A percentile compares a stretch with the other conserved stretches of the same genome.
Evolutionary conservation across 1,140 invertebrate species (phyloP).

Genomic region (Drosophila pandora): DNA sequence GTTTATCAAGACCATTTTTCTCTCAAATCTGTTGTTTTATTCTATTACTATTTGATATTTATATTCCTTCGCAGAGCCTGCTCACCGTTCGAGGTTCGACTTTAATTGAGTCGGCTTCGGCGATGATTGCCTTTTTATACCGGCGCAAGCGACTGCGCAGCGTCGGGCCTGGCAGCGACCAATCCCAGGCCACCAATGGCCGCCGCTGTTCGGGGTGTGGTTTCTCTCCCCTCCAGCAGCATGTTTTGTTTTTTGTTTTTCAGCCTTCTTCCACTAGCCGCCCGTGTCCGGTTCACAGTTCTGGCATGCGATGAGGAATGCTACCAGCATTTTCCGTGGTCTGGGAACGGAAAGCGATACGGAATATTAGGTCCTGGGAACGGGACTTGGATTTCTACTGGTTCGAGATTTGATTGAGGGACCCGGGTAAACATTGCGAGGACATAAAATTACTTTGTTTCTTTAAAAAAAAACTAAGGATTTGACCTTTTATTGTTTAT

Average conservation of each 20-base stretch:
- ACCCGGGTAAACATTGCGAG: too few relatives aligned
- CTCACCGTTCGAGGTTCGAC: slow-evolving; percentile 66
- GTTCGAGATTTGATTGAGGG: not conserved
- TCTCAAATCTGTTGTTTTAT: slow-evolving; percentile 1
- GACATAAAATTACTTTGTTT: too few relatives aligned
- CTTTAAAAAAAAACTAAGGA: too few relatives aligned
- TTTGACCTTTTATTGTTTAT: too few relatives aligned
- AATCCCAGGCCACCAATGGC: slow-evolving; percentile 74
- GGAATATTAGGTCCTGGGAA: slow-evolving; percentile 23
- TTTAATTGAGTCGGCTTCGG: slow-evolving; percentile 82
- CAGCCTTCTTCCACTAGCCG: slow-evolving; percentile 23
- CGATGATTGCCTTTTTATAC: slow-evolving; percentile 84
- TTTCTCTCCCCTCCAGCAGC: slow-evolving; percentile 4
- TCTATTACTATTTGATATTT: slow-evolving; percentile 13
- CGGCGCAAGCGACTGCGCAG: slow-evolving; percentile 60
- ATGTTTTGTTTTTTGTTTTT: too few relatives aligned
- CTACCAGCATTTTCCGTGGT: slow-evolving; percentile 35
- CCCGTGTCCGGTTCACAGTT: slow-evolving; percentile 36
- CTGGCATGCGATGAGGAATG: not conserved
- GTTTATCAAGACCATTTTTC: slow-evolving; percentile 55
- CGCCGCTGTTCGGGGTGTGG: slow-evolving; percentile 44
- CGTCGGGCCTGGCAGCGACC: slow-evolving; percentile 52
- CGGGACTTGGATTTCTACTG: not conserved
- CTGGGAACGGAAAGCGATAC: slow-evolving; percentile 1
- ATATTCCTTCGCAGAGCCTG: slow-evolving; percentile 28